Conservation (phyloP, 2,888 invertebrate species). For the Luperina testacea region DNA sequence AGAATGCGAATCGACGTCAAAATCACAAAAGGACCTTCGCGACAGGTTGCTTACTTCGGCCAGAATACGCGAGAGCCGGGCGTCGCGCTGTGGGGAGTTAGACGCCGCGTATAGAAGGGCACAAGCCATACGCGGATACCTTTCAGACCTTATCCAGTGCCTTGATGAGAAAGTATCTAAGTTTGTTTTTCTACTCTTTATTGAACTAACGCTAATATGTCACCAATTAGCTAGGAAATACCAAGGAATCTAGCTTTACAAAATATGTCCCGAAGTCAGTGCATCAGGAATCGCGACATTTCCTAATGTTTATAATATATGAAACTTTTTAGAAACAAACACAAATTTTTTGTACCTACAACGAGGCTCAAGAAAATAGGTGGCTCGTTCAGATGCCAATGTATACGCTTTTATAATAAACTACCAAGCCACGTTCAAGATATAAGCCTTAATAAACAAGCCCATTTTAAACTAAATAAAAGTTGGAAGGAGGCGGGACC, state of each 20-base stretch:
- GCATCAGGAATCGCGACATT: no score
- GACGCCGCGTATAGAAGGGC: constrained; percentile 97
- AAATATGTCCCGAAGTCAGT: background rate
- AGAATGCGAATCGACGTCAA: constrained; percentile 80
- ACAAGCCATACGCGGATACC: constrained; percentile 98
- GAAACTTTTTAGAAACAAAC: no score
- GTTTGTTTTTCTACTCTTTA: background rate
- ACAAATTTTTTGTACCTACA: no score
- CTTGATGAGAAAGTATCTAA: constrained; percentile 96
- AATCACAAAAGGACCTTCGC: constrained; percentile 82
- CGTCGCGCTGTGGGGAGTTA: constrained; percentile 88
- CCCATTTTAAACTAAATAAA: no score
- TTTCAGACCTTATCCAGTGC: constrained; percentile 99
- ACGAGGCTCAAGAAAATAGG: no score
- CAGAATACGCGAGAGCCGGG: constrained; percentile 85
- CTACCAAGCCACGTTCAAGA: no score
- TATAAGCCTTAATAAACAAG: no score
- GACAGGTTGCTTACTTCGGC: constrained; percentile 72
- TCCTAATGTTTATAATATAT: no score
- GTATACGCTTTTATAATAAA: no score
- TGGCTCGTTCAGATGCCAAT: no score
- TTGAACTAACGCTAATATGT: background rate
- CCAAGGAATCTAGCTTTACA: background rate
- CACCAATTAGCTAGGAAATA: background rate
- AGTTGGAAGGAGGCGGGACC: no score